These are phyloP conservation scores for Lophotis ruficrista DNA, from an alignment of 2,113 vertebrate species.

Conservation along the genomic window DNA sequence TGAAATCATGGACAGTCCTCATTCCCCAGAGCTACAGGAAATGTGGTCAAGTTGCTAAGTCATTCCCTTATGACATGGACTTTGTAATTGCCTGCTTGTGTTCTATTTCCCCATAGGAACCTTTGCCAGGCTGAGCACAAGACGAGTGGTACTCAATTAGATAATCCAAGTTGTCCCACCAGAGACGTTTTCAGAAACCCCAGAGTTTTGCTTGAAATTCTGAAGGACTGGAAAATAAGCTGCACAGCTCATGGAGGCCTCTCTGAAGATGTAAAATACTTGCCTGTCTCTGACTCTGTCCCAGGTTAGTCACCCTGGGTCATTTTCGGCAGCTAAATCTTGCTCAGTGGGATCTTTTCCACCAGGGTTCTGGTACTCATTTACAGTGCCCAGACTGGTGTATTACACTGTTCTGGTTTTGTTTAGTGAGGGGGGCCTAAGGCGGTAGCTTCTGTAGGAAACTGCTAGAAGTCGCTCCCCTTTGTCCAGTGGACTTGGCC, in stretches of 20 bases:
- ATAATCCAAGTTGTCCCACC: not conserved
- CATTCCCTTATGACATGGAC: not conserved
- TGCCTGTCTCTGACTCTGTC: not conserved
- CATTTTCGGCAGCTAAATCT: not conserved
- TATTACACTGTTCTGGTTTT: not conserved
- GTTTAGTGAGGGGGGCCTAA: no score
- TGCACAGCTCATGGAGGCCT: not conserved
- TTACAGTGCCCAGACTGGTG: not conserved
- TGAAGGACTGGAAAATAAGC: not conserved
- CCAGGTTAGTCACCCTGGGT: not conserved
- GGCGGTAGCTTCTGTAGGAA: no score
- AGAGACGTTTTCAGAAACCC: not conserved
- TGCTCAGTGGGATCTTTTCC: not conserved
- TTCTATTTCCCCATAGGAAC: not conserved
- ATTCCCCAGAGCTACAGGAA: not conserved
- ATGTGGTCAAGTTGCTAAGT: not conserved
- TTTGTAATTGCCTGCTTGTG: not conserved
- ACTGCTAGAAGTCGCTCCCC: no score
- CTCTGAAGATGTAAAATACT: not conserved
- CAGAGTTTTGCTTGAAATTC: not conserved
- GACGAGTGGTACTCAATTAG: not conserved
- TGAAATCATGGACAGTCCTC: not conserved
- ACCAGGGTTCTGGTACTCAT: not conserved
- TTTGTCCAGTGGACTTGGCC: no score
- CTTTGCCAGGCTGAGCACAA: not conserved